Evolutionary conservation across 1,140 invertebrate species (phyloP), one percentile per base, ranked within the genome.

Genomic region (Gryon sp.): DNA sequence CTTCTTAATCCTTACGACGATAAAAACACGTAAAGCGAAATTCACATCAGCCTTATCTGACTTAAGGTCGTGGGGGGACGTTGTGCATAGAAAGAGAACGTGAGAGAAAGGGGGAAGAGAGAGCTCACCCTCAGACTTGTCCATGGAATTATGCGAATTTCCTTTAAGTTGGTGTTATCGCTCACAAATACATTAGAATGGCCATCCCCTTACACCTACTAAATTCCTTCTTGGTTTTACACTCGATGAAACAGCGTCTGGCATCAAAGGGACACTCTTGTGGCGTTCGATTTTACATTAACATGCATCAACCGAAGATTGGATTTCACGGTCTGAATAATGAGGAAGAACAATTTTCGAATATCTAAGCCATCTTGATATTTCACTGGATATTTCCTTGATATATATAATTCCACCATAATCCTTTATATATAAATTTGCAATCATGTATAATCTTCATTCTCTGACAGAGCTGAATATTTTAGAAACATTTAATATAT

Each of bases 221-320:
- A 68, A 75, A 81, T 79, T 82, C 76, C 75, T 63, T 65, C 69
- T 65, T 76, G 78, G 65, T 72, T 82, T 81, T 78, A 70, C 80
- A 75, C 68, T 76, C 77, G 79, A 74, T 53, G 63, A 55, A 78
- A 74, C 60, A 65, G 52, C 52, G 73, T 57, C 11, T 32, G 24
- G 70, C 70, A 66, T 66, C 60, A 66, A 75, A 66, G 70, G 46
- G 70, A 74, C 70, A 74, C 59, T 65, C 40, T 52, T 43, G 26
- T 53, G 59, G 41, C 45, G 52, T 74, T 65, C 60, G 60, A 74
- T 74, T 74, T 74, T 66, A 46, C 70, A 74, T 74, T 74, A 74
- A 74, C 70, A 73, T 65, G 59, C 50, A 65, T 34, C 57, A 63
- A 14, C 50, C 34, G 59, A 57, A 73, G 59, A 73, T 73, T 62